Evolutionary conservation across 2,888 invertebrate species (phyloP).

Genomic region (Ganaspis brasiliensis): DNA sequence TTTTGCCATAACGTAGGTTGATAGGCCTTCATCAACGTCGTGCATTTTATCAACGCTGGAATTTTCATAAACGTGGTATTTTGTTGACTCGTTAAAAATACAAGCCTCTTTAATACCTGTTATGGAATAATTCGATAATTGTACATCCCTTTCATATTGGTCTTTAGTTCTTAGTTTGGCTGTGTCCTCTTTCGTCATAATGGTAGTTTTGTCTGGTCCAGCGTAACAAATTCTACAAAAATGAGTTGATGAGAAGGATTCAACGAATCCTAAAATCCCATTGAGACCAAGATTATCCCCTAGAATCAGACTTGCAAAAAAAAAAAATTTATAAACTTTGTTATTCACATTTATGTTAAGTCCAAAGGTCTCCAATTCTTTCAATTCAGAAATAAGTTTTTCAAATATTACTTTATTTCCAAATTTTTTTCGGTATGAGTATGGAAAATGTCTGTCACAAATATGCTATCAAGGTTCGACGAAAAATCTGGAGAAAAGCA

Average conservation of each 20-base stretch:
- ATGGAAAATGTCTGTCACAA: neutral
- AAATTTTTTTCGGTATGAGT: conserved; percentile 19
- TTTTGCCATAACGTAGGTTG: neutral
- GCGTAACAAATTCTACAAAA: conserved; percentile 46
- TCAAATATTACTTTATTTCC: conserved; percentile 9
- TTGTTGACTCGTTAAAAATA: conserved; percentile 46
- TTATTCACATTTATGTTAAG: neutral
- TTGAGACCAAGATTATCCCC: conserved; percentile 52
- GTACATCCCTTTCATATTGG: neutral
- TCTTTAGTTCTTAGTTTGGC: conserved; percentile 6
- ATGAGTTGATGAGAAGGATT: conserved; percentile 46
- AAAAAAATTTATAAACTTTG: conserved; percentile 11
- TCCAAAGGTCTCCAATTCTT: neutral
- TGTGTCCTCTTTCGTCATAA: neutral
- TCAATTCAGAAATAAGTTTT: conserved; percentile 10
- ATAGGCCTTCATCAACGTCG: conserved; percentile 44
- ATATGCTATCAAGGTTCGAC: conserved; percentile 12
- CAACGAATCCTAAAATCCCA: conserved; percentile 47
- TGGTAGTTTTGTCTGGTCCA: neutral
- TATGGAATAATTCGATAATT: neutral
- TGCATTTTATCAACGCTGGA: conserved; percentile 43
- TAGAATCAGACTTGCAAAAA: conserved; percentile 42
- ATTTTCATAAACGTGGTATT: conserved; percentile 44
- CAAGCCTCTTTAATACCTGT: conserved; percentile 34
- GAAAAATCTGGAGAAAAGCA: conserved; percentile 8